Evolutionary conservation across 2,113 vertebrate species (phyloP), one percentile per base, ranked within the genome.

Genomic region (Trachemys scripta): DNA sequence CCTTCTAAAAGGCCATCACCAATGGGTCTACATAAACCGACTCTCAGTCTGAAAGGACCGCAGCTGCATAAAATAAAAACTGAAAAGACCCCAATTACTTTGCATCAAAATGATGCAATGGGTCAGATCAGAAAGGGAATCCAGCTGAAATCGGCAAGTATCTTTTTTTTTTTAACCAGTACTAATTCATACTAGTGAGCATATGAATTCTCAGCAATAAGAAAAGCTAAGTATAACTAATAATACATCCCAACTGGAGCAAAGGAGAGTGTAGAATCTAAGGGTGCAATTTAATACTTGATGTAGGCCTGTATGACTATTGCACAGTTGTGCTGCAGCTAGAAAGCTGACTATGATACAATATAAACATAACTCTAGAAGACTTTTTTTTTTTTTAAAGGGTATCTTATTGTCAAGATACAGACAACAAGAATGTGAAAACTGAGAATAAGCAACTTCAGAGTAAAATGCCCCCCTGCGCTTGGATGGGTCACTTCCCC

Each of bases 141-240:
- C 25, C n/a, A 81, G 24, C 72, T 96, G 38, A 96, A 93, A 81
- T 69, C 82, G 35, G 96, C 89, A 90, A 97, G 92, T 95, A 89
- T 83, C 17, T 69, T 59, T 88, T 38, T 38, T 35, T 76, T 88
- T 42, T 35, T 69, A 69, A 65, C 59, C 65, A 72, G 19, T 38
- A 22, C n/a, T 72, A 72, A 38, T 72, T 72, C 17, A 38, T 38
- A 72, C 17, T 22, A 72, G 31, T 69, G 65, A 69, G 35, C 17
- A 22, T 35, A 31, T 62, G 59, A 62, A 12, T 62, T 62, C 13
- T 62, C 59, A 35, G 59, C 29, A 62, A 35, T 35, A 69, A 69
- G 35, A n/a, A 4, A 69, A 69, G 62, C 35, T 17, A 69, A 69
- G 62, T 65, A 8, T n/a, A 17, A 65, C 14, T 62, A 62, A 31